A percentile compares a stretch with the other conserved stretches of the same genome.
These are phyloP conservation scores for Plebejus melissa DNA, from an alignment of 2,888 invertebrate species.

Conservation along the genomic window DNA sequence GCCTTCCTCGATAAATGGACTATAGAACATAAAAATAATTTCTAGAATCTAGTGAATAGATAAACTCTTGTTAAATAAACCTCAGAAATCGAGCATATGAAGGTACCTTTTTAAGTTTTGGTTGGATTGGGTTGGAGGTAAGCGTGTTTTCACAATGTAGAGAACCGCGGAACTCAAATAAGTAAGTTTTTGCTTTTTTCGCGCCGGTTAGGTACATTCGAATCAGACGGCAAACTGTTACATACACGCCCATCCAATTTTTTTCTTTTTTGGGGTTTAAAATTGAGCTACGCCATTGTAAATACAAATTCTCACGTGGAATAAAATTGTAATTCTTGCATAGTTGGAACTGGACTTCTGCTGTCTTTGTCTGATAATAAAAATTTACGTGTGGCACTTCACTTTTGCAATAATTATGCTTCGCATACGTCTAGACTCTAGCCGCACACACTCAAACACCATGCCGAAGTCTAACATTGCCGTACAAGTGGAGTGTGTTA, in stretches of 20 bases:
- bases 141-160: background rate
- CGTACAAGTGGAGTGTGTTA: no score
- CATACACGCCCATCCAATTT: background rate
- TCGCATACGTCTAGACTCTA: no score
- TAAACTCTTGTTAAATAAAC: no score
- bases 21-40: no score
- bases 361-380: no score
- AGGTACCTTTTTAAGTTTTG: background rate
- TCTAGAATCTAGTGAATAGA: no score
- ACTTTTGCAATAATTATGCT: no score
- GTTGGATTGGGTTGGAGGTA: background rate
- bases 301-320: background rate
- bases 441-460: no score
- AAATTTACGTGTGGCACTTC: no score
- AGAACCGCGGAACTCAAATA: background rate
- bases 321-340: background rate
- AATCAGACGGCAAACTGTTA: slow-evolving; percentile 8
- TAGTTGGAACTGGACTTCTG: background rate
- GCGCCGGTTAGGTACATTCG: background rate
- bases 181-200: background rate
- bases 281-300: slow-evolving; percentile 2
- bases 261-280: background rate
- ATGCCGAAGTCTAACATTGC: no score
- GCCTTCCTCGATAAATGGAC: no score
- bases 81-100: background rate